These are phyloP conservation scores for Neolamprologus cancellatus DNA, from an alignment of 2,113 vertebrate species.

Conservation along the genomic window DNA sequence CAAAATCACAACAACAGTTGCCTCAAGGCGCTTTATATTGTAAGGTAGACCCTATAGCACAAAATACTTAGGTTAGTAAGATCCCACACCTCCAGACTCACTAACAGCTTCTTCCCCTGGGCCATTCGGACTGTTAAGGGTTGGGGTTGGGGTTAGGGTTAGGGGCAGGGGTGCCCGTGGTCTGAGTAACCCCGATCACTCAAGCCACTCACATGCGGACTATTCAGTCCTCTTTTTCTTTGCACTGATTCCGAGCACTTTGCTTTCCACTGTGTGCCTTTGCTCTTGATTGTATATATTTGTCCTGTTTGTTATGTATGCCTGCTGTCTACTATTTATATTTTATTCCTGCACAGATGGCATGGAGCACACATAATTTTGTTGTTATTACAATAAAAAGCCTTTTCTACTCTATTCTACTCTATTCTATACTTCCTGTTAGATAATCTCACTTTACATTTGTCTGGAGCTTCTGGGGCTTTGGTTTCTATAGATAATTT, in stretches of 20 bases:
- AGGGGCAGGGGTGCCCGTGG: neutral
- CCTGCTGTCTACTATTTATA: neutral
- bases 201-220: neutral
- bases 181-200: neutral
- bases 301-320: neutral
- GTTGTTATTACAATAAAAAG: neutral
- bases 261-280: neutral
- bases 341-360: neutral
- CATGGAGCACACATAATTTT: neutral
- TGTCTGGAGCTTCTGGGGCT: neutral
- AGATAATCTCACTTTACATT: neutral
- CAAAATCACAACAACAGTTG: neutral
- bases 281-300: neutral
- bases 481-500: neutral
- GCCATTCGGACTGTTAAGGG: neutral
- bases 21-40: neutral
- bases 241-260: neutral
- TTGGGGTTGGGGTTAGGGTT: neutral
- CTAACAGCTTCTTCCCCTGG: neutral
- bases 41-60: neutral
- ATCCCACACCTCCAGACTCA: neutral
- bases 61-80: neutral
- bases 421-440: neutral
- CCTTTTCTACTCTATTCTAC: neutral
- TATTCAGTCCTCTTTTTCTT: neutral